Conservation (phyloP, 2,888 invertebrate species). For the Melangyna quadrimaculata region DNA sequence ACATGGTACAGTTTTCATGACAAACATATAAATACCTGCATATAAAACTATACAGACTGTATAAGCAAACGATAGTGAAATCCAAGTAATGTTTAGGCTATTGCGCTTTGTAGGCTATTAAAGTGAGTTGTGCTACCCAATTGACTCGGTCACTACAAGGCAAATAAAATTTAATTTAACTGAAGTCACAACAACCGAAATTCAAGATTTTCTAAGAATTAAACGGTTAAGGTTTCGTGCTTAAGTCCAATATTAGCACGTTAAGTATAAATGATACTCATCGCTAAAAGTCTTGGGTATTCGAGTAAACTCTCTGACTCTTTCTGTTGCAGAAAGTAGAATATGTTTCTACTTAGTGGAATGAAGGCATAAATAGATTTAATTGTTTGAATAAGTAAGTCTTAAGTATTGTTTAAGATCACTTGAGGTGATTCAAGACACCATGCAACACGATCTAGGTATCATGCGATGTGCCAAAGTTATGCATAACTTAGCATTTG, state of each 20-base stretch:
- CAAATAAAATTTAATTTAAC: constrained; percentile 26
- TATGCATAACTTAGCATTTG: no score
- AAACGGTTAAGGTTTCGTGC: not conserved
- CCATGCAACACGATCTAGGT: no score
- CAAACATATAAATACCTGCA: not conserved
- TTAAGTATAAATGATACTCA: not conserved
- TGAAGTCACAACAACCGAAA: not conserved
- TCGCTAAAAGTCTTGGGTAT: not conserved
- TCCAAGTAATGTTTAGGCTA: not conserved
- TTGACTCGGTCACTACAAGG: constrained; percentile 33
- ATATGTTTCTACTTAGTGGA: not conserved
- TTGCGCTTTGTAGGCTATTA: constrained; percentile 34
- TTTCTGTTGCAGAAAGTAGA: not conserved
- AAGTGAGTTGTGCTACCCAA: constrained; percentile 45
- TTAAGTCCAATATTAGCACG: not conserved
- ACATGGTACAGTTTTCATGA: not conserved
- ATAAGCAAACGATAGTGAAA: constrained; percentile 4
- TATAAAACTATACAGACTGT: not conserved
- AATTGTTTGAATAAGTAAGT: not conserved
- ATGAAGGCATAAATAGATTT: not conserved
- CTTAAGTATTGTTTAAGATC: no score
- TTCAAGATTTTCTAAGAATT: not conserved
- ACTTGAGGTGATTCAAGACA: no score
- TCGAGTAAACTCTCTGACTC: not conserved
- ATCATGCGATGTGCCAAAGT: no score